Conservation (phyloP, 2,113 vertebrate genomes). For the Myrmophylax atrothorax region DNA sequence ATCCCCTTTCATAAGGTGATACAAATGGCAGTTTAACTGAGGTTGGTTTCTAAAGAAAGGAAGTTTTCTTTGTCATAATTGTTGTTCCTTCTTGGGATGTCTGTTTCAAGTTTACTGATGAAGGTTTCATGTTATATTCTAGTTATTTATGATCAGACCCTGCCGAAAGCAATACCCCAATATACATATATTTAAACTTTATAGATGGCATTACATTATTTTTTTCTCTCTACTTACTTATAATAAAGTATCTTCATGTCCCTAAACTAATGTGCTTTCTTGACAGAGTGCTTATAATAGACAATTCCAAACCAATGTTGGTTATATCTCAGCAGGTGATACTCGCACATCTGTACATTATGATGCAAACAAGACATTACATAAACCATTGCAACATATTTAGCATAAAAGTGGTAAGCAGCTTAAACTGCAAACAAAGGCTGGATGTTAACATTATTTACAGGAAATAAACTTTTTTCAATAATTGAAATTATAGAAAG, state of each 20-base stretch:
- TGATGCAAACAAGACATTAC: neutral
- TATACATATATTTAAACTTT: neutral
- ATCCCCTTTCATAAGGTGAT: neutral
- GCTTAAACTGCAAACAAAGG: neutral
- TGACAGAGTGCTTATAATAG: neutral
- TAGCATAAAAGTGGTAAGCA: neutral
- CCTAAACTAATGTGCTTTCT: neutral
- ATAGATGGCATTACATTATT: neutral
- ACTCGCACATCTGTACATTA: neutral
- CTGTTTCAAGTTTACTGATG: neutral
- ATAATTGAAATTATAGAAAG: neutral
- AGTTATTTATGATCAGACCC: neutral
- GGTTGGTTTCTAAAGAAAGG: neutral
- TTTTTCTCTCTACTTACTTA: neutral
- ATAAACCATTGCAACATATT: neutral
- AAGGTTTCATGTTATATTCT: neutral
- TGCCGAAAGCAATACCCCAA: neutral
- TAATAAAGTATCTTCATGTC: neutral
- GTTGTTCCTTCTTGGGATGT: neutral
- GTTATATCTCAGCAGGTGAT: neutral
- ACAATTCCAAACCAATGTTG: neutral
- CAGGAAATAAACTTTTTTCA: neutral
- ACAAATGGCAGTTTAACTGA: neutral
- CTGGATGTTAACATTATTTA: neutral
- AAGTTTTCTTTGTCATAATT: neutral